phyloP scores from a whole-genome alignment of 1,140 invertebrate genomes.

The Nasonia vitripennis region DNA sequence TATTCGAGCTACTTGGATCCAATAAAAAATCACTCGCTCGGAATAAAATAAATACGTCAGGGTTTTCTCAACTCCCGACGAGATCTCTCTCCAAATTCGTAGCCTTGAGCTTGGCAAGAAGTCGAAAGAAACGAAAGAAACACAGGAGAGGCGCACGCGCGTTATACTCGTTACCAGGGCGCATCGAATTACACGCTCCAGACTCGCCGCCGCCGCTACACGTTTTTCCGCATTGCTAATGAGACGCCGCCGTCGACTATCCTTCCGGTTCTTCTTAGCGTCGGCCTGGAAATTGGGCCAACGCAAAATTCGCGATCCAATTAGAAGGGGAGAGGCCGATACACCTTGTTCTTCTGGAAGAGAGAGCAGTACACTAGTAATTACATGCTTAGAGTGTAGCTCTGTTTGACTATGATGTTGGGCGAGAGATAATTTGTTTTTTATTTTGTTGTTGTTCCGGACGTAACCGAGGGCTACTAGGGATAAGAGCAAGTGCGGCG shows the following conservation, averaged over 20 bases:
- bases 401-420: too few relatives aligned
- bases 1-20: too few relatives aligned
- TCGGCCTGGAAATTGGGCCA: not conserved
- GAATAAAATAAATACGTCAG: too few relatives aligned
- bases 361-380: not conserved
- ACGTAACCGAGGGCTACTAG: too few relatives aligned
- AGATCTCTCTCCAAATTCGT: not conserved
- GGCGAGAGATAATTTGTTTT: too few relatives aligned
- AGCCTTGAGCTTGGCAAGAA: not conserved
- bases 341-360: not conserved
- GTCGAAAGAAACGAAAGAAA: not conserved
- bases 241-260: slow-evolving; percentile 17
- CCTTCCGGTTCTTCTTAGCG: not conserved
- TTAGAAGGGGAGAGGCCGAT: not conserved
- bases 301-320: not conserved
- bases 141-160: not conserved
- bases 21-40: too few relatives aligned
- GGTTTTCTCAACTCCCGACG: not conserved
- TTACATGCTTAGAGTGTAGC: not conserved
- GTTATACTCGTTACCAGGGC: slow-evolving; percentile 14
- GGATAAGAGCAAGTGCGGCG: too few relatives aligned
- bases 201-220: not conserved
- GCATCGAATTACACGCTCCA: not conserved
- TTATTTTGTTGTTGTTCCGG: too few relatives aligned
- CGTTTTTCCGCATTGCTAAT: slow-evolving; percentile 33